Evolutionary conservation across 2,888 invertebrate genomes (phyloP), one percentile per base, ranked within the genome.

Genomic region (Chirona hameri): DNA sequence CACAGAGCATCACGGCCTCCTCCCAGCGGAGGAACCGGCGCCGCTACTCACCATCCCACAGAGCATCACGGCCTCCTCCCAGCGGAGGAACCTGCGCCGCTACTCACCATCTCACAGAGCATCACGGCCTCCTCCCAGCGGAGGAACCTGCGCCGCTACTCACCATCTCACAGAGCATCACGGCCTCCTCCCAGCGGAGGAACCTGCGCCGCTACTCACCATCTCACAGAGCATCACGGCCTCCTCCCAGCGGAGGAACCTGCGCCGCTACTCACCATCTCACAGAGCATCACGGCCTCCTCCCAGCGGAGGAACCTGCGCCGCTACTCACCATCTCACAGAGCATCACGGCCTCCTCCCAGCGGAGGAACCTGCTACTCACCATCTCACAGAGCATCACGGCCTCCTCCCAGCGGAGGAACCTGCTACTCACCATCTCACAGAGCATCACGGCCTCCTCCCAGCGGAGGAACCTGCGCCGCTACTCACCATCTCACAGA

Each of bases 91-190:
- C 29, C 52, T 80, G 52, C 27, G 27, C 15, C 80, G 27, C 9
- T 21, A n/a, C n/a, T n/a, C n/a, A n/a, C n/a, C n/a, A n/a, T n/a
- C n/a, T n/a, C 80, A 39, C 80, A 48, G 18, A 80, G 55, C 80
- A 80, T 52, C n/a, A 80, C 1, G 27, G 52, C 80, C 21, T 80
- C 80, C 80, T 80, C 52, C 80, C 80, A 80, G 52, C 27, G 55
- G n/a, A 80, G 55, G 52, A 52, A 52, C 29, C 52, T 80, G 52
- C 27, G 27, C 15, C 80, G 27, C 9, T 21, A n/a, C n/a, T n/a
- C n/a, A n/a, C n/a, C n/a, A n/a, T n/a, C n/a, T n/a, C 80, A 39
- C 80, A 48, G 18, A 80, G 55, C 80, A 80, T 52, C n/a, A 80
- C 1, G 27, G 52, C 80, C 21, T 80, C 80, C 80, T 80, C 52